phyloP scores from a whole-genome alignment of 2,797 vertebrate genomes.

The Acropternis orthonyx region DNA sequence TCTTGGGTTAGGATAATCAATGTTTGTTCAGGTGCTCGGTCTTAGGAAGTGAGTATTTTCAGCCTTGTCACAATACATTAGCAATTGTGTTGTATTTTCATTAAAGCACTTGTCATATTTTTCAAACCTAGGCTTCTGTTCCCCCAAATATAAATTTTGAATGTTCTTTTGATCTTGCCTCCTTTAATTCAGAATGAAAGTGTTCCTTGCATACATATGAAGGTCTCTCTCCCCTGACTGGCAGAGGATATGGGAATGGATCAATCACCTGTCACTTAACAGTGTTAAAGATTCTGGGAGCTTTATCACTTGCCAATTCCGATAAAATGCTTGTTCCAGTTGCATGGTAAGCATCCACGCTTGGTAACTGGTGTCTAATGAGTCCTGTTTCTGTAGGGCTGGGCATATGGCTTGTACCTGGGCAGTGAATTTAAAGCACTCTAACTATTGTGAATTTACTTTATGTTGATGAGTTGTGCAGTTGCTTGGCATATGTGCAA shows the following conservation, averaged over 20 bases:
- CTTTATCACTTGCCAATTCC: not conserved
- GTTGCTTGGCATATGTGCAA: not conserved
- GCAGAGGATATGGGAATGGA: not conserved
- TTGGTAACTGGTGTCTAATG: not conserved
- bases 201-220: not conserved
- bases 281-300: not conserved
- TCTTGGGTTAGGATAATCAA: not conserved
- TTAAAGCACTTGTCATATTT: not conserved
- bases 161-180: not conserved
- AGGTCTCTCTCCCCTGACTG: not conserved
- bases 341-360: not conserved
- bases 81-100: not conserved
- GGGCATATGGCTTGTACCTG: not conserved
- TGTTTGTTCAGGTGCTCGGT: conserved; percentile 45
- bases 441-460: not conserved
- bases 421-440: not conserved
- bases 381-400: not conserved
- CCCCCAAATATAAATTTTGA: not conserved
- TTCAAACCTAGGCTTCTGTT: not conserved
- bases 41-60: not conserved
- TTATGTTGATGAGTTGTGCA: not conserved
- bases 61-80: not conserved
- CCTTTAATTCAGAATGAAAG: not conserved
- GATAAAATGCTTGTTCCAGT: not conserved
- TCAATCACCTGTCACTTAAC: not conserved